phyloP scores from a whole-genome alignment of 2,113 vertebrate genomes.

The Salvelinus fontinalis region DNA sequence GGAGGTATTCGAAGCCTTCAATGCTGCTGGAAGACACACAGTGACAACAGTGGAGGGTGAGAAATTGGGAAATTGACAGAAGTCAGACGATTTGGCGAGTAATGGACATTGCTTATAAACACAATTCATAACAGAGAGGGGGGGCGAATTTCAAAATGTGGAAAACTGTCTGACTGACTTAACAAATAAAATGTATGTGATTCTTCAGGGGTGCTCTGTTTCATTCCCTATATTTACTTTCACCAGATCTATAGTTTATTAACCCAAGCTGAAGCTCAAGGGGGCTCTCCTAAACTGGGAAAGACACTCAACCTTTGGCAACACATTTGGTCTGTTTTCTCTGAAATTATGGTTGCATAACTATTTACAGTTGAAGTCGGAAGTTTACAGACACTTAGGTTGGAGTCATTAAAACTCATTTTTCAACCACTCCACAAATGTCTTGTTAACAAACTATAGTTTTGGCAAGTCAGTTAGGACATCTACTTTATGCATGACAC shows the following conservation, averaged over 20 bases:
- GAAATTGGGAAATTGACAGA: slow-evolving; percentile 36
- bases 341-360: slow-evolving; percentile 21
- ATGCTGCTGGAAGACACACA: neutral
- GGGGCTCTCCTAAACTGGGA: neutral
- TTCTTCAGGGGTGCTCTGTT: slow-evolving; percentile 16
- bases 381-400: too few species aligned
- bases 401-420: too few species aligned
- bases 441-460: too few species aligned
- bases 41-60: slow-evolving; percentile 21
- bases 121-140: neutral
- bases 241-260: neutral
- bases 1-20: slow-evolving; percentile 9
- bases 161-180: neutral
- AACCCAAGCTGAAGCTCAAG: neutral
- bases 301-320: neutral
- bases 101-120: slow-evolving; percentile 17
- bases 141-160: too few species aligned
- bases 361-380: neutral
- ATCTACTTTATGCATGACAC: too few species aligned
- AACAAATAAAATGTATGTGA: slow-evolving; percentile 19
- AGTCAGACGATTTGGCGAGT: slow-evolving; percentile 17
- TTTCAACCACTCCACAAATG: too few species aligned
- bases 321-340: slow-evolving; percentile 1
- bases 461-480: too few species aligned
- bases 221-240: neutral